Base-by-base conservation (phyloP, 2,888 invertebrate species). In the Pterostichus madidus region DNA sequence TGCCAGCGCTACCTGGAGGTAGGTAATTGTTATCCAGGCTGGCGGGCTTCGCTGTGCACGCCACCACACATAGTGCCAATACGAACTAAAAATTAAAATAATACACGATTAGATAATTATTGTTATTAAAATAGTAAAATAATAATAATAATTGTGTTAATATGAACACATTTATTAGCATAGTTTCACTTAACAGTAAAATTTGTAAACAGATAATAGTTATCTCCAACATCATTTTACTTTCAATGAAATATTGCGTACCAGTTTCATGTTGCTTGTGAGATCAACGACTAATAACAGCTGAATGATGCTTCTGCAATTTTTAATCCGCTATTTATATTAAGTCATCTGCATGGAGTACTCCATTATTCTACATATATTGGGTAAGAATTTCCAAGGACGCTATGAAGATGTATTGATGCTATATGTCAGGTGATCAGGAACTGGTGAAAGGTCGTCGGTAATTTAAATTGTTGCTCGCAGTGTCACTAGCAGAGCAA, bases 11-110 rank as follows among this genome's bases (percentile, higher is more conserved):
- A 83, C 91, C 90, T 2, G 93, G 92, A 0, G 93, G 93, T 0
- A 93, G 90, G 87, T 93, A 93, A 15, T 90, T 91, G 61, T 91
- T 92, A 84, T 93, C 93, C 71, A 93, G 88, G n/a, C 91, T 39
- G 6, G 79, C 79, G 2, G 79, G 90, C 4, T 91, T 93, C 11
- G 91, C 91, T 10, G 89, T 80, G 7, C 90, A 90, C 31, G 88
- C 84, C 4, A 90, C 87, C 0, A 88, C 89, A 83, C 91, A 86
- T 31, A 89, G 85, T 49, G 91, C 82, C 61, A 91, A n/a, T 11
- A 91, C 86, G 80, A 91, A 86, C 92, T 92, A 89, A 90, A 90
- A 64, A 7, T n/a, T 64, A 77, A 56, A 56, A 24, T 2, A 24
- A 24, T 2, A 2, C 3, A 24, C 24, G 3, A 24, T 24, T 24